Evolutionary conservation across 2,888 invertebrate species (phyloP).

Genomic region (Leptinotarsa peninsularis): DNA sequence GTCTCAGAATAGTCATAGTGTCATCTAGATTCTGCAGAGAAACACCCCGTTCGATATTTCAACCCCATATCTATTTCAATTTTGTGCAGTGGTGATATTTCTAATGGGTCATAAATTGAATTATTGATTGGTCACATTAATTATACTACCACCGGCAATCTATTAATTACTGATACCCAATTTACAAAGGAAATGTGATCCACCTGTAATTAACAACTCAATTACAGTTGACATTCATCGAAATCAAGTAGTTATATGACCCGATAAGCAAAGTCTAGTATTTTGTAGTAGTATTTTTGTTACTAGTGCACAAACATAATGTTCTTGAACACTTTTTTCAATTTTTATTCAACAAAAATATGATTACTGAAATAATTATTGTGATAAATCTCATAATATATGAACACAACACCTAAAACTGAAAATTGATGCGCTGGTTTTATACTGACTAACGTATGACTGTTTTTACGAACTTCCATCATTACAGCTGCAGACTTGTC

Average conservation of each 20-base stretch:
- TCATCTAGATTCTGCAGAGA: no score
- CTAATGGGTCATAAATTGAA: slow-evolving; percentile 28
- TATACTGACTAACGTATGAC: no score
- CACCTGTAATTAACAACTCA: slow-evolving; percentile 41
- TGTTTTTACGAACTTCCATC: no score
- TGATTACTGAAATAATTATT: no score
- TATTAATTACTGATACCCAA: slow-evolving; percentile 37
- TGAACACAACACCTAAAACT: no score
- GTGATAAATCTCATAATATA: no score
- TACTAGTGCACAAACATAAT: no score
- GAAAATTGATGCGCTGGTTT: no score
- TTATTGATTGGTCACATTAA: slow-evolving; percentile 30
- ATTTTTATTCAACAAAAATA: no score
- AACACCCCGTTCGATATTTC: not conserved
- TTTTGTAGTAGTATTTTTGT: not conserved
- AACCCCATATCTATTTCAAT: slow-evolving; percentile 2
- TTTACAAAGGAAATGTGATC: slow-evolving; percentile 40
- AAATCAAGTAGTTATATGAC: slow-evolving; percentile 24
- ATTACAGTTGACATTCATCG: slow-evolving; percentile 40
- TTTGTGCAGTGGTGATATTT: not conserved
- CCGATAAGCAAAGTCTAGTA: not conserved
- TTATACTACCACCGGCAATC: slow-evolving; percentile 24
- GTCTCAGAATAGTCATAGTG: no score
- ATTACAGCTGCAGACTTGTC: no score
- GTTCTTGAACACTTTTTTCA: no score